Evolutionary conservation across 2,888 invertebrate species (phyloP), one percentile per base, ranked within the genome.

Genomic region (Ernsta delagoae): DNA sequence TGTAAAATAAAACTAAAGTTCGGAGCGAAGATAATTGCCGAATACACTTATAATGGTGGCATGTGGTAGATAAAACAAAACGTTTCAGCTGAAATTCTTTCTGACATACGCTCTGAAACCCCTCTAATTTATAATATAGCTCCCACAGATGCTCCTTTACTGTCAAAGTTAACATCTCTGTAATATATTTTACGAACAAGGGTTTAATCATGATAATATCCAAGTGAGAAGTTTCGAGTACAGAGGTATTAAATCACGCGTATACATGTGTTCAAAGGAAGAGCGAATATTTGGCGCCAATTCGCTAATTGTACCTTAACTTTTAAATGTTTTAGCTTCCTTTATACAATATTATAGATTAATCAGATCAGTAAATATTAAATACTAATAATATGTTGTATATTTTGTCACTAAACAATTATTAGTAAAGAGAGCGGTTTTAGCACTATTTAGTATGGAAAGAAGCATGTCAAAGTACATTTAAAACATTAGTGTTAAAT

Each of bases 291-390:
- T 77, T 74, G 78, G 80, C 78, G 31, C 78, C 81, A 81, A 83
- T 75, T 86, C 79, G 79, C 83, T 86, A 85, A 88, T 86, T 86
- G 83, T 76, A 74, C 75, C 79, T 78, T 84, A 83, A 85, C 80
- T 86, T 84, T 85, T 45, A 6, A 5, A n/a, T 5, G n/a, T n/a
- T 45, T 11, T 11, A 43, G 8, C 3, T 41, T 41, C 3, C 39
- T 41, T 41, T 41, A 41, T 8, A 39, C 16, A 16, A 16, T 1
- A 16, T 16, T 16, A 16, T 16, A 16, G n/a, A n/a, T n/a, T n/a
- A n/a, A n/a, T n/a, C n/a, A n/a, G n/a, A n/a, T n/a, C n/a, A n/a
- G n/a, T n/a, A n/a, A n/a, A n/a, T n/a, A n/a, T n/a, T n/a, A n/a
- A n/a, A n/a, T n/a, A n/a, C n/a, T n/a, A n/a, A n/a, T n/a, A n/a